Percentiles rank a stretch among this genome's conserved stretches.
These are phyloP conservation scores for Colletes latitarsis DNA, from an alignment of 1,140 invertebrate species.

Conservation along the genomic window DNA sequence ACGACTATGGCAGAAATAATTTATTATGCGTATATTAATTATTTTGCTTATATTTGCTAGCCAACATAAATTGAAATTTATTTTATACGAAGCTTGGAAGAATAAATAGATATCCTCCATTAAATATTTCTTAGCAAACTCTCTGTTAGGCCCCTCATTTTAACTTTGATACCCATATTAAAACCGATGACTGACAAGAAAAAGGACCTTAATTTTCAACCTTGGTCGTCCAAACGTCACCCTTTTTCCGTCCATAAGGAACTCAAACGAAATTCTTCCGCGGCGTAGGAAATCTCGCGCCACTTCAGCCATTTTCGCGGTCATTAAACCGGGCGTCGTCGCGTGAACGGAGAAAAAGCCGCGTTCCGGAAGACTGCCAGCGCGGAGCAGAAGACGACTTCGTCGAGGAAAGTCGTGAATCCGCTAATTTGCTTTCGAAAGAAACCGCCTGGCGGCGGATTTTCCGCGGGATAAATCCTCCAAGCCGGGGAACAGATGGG, in stretches of 20 bases:
- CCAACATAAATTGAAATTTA: too few species aligned
- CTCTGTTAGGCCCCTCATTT: too few species aligned
- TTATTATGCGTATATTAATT: too few species aligned
- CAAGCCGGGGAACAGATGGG: not conserved
- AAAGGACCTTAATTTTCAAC: too few species aligned
- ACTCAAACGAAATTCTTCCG: not conserved
- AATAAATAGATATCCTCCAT: too few species aligned
- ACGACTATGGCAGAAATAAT: too few species aligned
- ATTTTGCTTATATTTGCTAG: too few species aligned
- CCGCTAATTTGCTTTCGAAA: conserved; percentile 63
- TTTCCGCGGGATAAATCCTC: conserved; percentile 45
- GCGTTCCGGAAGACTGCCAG: conserved; percentile 8
- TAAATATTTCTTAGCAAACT: too few species aligned
- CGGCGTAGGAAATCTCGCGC: not conserved
- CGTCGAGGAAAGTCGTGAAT: conserved; percentile 48
- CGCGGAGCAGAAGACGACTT: not conserved
- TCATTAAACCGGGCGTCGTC: conserved; percentile 24
- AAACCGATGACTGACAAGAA: too few species aligned
- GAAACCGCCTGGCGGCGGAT: conserved; percentile 32
- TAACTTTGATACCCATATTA: too few species aligned
- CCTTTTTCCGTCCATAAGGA: not conserved
- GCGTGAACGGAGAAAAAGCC: not conserved
- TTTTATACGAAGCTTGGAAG: too few species aligned
- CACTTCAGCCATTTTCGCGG: conserved; percentile 36
- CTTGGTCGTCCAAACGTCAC: too few species aligned